Evolutionary conservation across 2,113 vertebrate genomes (phyloP).

Genomic region (Leiothrix lutea): DNA sequence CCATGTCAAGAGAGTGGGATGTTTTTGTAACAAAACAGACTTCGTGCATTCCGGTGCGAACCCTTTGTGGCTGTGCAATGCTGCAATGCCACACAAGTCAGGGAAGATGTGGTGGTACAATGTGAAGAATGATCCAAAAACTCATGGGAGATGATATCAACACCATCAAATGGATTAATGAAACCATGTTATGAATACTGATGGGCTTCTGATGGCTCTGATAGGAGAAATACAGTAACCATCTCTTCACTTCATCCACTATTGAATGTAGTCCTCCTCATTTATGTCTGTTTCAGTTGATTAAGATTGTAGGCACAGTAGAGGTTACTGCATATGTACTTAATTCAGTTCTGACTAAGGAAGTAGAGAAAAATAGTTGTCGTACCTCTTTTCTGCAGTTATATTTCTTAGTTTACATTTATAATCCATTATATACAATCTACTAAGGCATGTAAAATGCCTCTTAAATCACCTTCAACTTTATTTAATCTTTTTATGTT

Average conservation of each 20-base stretch:
- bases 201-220: background rate
- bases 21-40: background rate
- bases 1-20: background rate
- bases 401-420: background rate
- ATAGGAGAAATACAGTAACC: background rate
- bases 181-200: background rate
- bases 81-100: background rate
- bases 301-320: background rate
- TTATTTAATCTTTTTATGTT: background rate
- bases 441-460: background rate
- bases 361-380: background rate
- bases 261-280: background rate
- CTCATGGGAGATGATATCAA: background rate
- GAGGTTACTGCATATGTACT: background rate
- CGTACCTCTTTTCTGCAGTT: background rate
- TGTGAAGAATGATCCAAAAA: background rate
- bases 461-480: background rate
- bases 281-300: background rate
- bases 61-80: fast-evolving
- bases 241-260: background rate
- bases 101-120: background rate
- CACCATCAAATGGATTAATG: background rate
- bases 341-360: background rate
- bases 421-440: background rate
- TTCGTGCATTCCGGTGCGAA: background rate